Percentiles rank a stretch among this genome's conserved stretches.
Evolutionary conservation across 2,113 vertebrate species (phyloP).

Genomic region (Neogale vison): DNA sequence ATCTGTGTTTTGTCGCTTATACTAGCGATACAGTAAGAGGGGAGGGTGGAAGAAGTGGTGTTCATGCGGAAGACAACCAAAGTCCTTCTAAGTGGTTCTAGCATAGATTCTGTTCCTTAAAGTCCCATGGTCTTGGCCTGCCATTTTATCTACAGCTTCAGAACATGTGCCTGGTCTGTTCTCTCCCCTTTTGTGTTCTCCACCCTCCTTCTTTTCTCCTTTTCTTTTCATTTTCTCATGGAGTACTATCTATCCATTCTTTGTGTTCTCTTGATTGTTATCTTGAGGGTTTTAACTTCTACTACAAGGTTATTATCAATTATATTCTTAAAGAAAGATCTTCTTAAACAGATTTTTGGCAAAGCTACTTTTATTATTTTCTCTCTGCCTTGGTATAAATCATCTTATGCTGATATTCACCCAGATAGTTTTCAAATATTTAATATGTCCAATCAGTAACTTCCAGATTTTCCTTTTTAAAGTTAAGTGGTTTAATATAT

Average conservation of each 20-base stretch:
- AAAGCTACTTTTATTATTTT: background rate
- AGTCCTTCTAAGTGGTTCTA: background rate
- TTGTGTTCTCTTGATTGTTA: background rate
- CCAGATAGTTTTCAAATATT: conserved; percentile 4
- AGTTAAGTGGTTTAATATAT: background rate
- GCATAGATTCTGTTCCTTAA: background rate
- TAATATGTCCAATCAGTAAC: background rate
- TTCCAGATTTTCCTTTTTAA: conserved; percentile 23
- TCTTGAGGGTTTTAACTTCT: background rate
- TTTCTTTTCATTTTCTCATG: background rate
- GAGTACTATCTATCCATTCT: background rate
- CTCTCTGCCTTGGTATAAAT: background rate
- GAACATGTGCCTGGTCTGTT: background rate
- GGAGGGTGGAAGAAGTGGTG: accelerated
- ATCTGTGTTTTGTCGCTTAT: background rate
- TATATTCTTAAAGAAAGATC: background rate
- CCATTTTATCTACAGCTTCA: too few relatives aligned
- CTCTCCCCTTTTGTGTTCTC: background rate
- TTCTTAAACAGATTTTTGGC: background rate
- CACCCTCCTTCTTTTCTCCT: background rate
- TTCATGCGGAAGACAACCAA: background rate
- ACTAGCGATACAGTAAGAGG: background rate
- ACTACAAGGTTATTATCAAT: background rate
- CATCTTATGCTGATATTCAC: background rate
- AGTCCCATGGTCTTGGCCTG: accelerated